Percentiles rank a stretch among this genome's conserved stretches.
Evolutionary conservation across 2,797 vertebrate genomes (phyloP).

Genomic region (Halcyon leucocephala): DNA sequence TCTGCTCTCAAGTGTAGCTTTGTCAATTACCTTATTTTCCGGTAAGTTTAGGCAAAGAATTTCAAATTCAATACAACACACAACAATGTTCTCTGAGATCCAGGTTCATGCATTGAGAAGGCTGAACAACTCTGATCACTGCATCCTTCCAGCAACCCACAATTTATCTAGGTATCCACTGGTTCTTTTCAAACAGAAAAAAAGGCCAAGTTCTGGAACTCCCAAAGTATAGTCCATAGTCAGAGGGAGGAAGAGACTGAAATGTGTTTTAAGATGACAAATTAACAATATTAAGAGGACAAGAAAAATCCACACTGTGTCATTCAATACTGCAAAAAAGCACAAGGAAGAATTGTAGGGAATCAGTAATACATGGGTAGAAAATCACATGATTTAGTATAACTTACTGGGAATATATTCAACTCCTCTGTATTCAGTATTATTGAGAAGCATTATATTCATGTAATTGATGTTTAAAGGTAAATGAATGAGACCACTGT

Average conservation of each 20-base stretch:
- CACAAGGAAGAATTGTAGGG: not conserved
- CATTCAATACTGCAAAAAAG: not conserved
- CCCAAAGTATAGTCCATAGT: not conserved
- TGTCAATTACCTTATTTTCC: not conserved
- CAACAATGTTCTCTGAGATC: not conserved
- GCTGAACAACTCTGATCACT: not conserved
- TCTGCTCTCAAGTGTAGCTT: not conserved
- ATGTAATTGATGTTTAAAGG: constrained; percentile 29
- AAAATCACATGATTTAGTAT: not conserved
- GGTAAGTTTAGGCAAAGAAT: not conserved
- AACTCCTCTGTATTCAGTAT: not conserved
- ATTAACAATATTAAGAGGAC: not conserved
- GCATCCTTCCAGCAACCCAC: not conserved
- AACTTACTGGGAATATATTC: not conserved
- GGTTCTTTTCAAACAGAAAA: not conserved
- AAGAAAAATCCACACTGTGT: not conserved
- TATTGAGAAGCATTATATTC: constrained; percentile 26
- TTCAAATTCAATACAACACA: not conserved
- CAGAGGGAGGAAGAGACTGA: not conserved
- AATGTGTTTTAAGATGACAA: not conserved
- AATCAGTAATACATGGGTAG: not conserved
- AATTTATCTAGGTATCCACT: not conserved
- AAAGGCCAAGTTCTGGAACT: not conserved
- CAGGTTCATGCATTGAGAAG: not conserved
- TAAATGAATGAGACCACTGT: not conserved